Evolutionary conservation across 2,888 invertebrate species (phyloP).

Genomic region (Daptonema setosum): DNA sequence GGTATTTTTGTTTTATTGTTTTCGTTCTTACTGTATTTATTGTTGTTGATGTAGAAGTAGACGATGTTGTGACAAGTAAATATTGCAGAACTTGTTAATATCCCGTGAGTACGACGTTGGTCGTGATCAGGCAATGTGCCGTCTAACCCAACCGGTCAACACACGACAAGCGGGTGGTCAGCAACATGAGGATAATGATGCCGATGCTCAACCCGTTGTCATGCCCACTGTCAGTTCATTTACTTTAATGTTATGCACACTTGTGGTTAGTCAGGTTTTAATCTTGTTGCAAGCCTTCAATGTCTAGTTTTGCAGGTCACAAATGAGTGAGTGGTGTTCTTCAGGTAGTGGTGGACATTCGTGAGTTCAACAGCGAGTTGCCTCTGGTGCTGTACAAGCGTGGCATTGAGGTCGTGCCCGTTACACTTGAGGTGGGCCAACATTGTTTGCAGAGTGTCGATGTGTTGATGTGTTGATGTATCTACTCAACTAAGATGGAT

Average conservation of each 20-base stretch:
- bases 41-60: not conserved
- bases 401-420: slow-evolving; percentile 70
- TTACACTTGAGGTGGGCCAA: slow-evolving; percentile 40
- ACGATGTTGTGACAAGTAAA: not conserved
- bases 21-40: not conserved
- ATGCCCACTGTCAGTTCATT: too few relatives aligned
- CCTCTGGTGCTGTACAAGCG: slow-evolving; percentile 76
- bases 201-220: too few relatives aligned
- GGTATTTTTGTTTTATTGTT: not conserved
- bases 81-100: slow-evolving; percentile 17
- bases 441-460: not conserved
- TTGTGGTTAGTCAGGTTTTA: too few relatives aligned
- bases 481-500: slow-evolving; percentile 2
- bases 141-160: not conserved
- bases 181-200: not conserved
- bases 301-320: not conserved
- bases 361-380: slow-evolving; percentile 87
- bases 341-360: slow-evolving; percentile 64
- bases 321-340: not conserved
- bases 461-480: not conserved
- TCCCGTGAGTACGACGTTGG: slow-evolving; percentile 19
- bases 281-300: too few relatives aligned
- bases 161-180: not conserved
- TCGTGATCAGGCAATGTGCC: slow-evolving; percentile 15
- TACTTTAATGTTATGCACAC: too few relatives aligned